Base-by-base conservation (phyloP, 1,140 invertebrate genomes). In the Onthophagus taurus region DNA sequence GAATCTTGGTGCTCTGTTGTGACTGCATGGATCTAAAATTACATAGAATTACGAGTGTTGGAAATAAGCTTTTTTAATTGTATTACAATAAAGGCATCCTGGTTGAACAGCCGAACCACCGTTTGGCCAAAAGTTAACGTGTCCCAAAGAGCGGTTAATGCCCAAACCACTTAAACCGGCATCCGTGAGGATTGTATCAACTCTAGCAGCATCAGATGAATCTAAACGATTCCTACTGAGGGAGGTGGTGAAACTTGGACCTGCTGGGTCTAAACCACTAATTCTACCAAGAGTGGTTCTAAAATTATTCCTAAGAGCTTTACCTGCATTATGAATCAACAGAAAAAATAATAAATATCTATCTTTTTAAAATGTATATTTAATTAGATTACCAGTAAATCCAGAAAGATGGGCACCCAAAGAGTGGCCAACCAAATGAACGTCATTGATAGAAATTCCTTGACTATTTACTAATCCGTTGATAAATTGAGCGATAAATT, bases 381-480 rank as follows among this genome's bases (percentile, higher is more conserved):
- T 4, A 7, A 19, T 36, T 18, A 36, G 21, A 17, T 37, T 13
- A 37, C 33, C 43, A 16, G 16, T 29, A 30, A 45, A 21, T 36
- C 43, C 60, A 6, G 58, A 58, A 18, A 67, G 54, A 35, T 68
- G 64, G 0, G 55, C 65, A 1, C 68, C 66, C 31, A 67, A 53
- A 20, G 59, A 62, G 47, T 63, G 59, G 4, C 59, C 59, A 20
- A 61, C 52, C 9, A 60, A 42, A 44, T 63, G 61, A 14, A 61
- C 29, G 8, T 24, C 31, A 7, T 42, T 49, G 31, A 57, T 35
- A 4, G 43, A 37, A 8, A 54, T 35, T 11, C 33, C 42, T 29
- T 29, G 14, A 18, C 16, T 17, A 17, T 12, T 26, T 12, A 12
- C 12, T 5, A 26, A 23, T 12, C 17, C 17, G 17, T n/a, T 36